Evolutionary conservation across 2,888 invertebrate genomes (phyloP), one percentile per base, ranked within the genome.

Genomic region (Celastrina argiolus): DNA sequence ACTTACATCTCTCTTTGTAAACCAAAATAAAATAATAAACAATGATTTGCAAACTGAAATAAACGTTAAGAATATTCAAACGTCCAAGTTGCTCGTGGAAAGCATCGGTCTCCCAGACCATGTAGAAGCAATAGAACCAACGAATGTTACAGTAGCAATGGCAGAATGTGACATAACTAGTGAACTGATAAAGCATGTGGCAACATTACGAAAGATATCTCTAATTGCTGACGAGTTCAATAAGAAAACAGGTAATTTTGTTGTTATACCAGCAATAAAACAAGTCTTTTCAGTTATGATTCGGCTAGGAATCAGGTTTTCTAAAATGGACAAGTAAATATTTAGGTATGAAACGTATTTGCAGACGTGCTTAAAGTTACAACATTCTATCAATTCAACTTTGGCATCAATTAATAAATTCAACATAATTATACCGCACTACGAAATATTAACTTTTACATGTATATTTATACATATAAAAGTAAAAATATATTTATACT

Each of bases 151-250:
- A 41, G 78, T 81, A 10, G 82, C 88, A 0, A 76, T 78, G 0
- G 70, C 72, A 0, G 82, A 84, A n/a, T 80, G 79, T 14, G 89
- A 90, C 66, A 78, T 88, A n/a, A 90, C 88, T 1, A 76, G 76
- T 58, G 88, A 88, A 72, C 77, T 91, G 39, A 75, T 83, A 1
- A 87, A 81, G 71, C 82, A 90, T 70, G 87, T 90, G 1, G 74
- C 75, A 63, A 90, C 90, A 0, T 74, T 91, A 45, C 81, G 77
- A 63, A 88, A 83, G 71, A 91, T 91, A 75, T 90, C 91, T 1
- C 72, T 90, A 14, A 90, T 91, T 66, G 90, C 90, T n/a, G 90
- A 91, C 70, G 90, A 90, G 68, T 90, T 91, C 70, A 89, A 90
- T 72, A 85, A 89, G 64, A 91, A 89, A 78, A 90, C 90, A 64